Base-by-base conservation (phyloP, 2,113 vertebrate genomes). In the Labeo rohita region DNA sequence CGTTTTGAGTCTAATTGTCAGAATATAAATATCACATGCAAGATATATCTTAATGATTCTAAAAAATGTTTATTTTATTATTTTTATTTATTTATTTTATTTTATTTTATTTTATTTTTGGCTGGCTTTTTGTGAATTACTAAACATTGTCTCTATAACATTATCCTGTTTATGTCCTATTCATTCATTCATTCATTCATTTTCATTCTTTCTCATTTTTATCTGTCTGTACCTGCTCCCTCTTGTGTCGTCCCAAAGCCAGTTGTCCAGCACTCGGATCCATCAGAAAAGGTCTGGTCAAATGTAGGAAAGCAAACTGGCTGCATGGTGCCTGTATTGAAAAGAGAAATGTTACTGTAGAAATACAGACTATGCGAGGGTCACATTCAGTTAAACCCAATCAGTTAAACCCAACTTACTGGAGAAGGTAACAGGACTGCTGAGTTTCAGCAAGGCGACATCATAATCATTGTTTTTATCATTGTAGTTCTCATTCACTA, bases 291-390 rank as follows among this genome's bases (percentile, higher is more conserved):
- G 1, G 43, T 92, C 92, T 97, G 95, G 50, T 93, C 93, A 0
- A 89, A 84, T 90, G 85, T 91, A 83, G 97, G 97, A 77, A 98
- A 94, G 90, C 98, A 99, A 87, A 93, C 96, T 2, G 98, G 97
- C 78, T 95, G 95, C 34, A 97, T 86, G 16, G 93, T 90, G 78
- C 93, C 97, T 99, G 92, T 0, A 90, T 89, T 4, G 21, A 72
- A 39, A 43, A 23, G 18, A 43, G 6, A 83, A 80, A 10, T 36
- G 6, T 0, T 34, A 23, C 28, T 52, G 12, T 52, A 76, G 23
- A 28, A 75, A 72, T 39, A n/a, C 4, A 47, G 7, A 59, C 7
- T 18, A 16, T 23, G 21, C n/a, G 28, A 28, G 28, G 28, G 8
- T n/a, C 59, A 61, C n/a, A 54, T 4, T 34, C 18, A 50, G 0